Evolutionary conservation across 2,797 vertebrate species (phyloP).

Genomic region (Coracias cyanogaster): DNA sequence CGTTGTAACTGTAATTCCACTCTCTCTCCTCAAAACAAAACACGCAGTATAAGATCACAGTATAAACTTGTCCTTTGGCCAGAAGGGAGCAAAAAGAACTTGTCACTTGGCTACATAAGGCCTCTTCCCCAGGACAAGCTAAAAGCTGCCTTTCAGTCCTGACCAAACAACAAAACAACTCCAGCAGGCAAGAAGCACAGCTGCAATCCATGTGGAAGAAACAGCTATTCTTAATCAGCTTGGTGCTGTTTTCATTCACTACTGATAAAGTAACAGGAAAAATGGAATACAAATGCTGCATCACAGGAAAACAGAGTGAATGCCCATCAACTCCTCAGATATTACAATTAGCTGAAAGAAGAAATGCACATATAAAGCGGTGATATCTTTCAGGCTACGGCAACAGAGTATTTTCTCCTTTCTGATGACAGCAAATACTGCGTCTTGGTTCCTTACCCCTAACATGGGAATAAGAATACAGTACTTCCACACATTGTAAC

Average conservation of each 20-base stretch:
- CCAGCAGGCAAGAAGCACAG: not conserved
- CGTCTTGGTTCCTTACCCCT: not conserved
- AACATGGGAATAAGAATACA: not conserved
- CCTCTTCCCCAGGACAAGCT: not conserved
- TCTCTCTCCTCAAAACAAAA: not conserved
- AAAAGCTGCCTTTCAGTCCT: not conserved
- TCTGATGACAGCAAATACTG: not conserved
- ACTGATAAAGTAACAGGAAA: not conserved
- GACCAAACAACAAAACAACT: not conserved
- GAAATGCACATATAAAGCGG: not conserved
- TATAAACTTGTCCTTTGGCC: not conserved
- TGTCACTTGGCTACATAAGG: not conserved
- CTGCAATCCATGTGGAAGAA: not conserved
- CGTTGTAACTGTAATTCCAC: not conserved
- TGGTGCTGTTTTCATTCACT: not conserved
- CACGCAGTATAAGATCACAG: not conserved
- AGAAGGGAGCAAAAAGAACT: not conserved
- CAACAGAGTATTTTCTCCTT: not conserved
- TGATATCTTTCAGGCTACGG: not conserved
- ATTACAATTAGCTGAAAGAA: not conserved
- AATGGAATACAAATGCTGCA: not conserved
- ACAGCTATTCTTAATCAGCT: not conserved
- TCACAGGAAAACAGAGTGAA: not conserved
- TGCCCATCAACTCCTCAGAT: not conserved
- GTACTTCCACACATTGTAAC: not conserved